Conservation (phyloP, 2,888 invertebrate species). For the Pinctada fucata region DNA sequence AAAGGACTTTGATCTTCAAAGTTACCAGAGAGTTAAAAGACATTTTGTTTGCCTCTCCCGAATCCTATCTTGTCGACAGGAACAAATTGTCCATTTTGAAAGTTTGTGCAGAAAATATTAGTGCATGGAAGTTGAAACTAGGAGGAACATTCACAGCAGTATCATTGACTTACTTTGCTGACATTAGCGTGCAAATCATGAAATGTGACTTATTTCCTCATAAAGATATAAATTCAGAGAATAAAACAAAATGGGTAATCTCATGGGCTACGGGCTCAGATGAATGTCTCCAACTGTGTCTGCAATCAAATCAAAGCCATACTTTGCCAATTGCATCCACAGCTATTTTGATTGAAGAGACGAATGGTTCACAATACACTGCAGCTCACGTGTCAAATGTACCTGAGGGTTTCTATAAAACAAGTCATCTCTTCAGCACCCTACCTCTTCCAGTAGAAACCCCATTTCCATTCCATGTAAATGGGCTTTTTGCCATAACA, state of each 20-base stretch:
- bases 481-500: slow-evolving; percentile 68
- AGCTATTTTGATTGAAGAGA: slow-evolving; percentile 25
- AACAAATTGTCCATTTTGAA: background rate
- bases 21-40: background rate
- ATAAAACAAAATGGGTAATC: slow-evolving; percentile 36
- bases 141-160: background rate
- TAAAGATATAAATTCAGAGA: background rate
- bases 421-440: slow-evolving; percentile 51
- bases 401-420: slow-evolving; percentile 47
- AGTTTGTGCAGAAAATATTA: background rate
- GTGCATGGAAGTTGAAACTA: background rate
- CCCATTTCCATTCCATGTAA: slow-evolving; percentile 67
- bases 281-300: slow-evolving; percentile 14
- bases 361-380: background rate
- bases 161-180: background rate
- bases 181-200: background rate
- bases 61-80: background rate
- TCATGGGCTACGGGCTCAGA: slow-evolving; percentile 46
- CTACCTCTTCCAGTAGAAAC: slow-evolving; percentile 64
- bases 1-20: slow-evolving; percentile 11
- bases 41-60: background rate
- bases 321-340: slow-evolving; percentile 46
- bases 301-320: slow-evolving; percentile 30
- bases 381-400: slow-evolving; percentile 4
- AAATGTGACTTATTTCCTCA: background rate